A percentile compares a stretch with the other conserved stretches of the same genome.
phyloP scores from a whole-genome alignment of 2,888 invertebrate genomes.

The Macrophya alboannulata region DNA sequence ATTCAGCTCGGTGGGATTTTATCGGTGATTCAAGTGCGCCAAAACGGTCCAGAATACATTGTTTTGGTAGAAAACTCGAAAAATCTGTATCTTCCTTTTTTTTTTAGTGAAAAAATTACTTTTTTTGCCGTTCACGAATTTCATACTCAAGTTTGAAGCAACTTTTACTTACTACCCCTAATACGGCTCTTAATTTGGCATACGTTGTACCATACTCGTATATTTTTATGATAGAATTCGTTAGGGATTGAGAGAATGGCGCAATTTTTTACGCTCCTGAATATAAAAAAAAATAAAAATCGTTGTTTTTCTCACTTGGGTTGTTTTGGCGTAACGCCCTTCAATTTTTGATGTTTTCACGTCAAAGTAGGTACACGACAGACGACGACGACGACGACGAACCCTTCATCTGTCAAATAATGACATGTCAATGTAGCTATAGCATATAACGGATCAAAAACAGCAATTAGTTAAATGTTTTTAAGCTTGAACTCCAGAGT shows the following conservation, averaged over 20 bases:
- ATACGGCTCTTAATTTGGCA: too few species aligned
- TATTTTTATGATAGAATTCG: neutral
- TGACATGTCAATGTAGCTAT: neutral
- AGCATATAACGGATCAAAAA: neutral
- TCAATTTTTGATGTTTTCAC: neutral
- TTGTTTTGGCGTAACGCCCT: neutral
- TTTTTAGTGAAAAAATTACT: too few species aligned
- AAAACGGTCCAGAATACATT: neutral
- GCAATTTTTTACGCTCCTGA: neutral
- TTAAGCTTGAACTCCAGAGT: neutral
- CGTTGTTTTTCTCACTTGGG: neutral
- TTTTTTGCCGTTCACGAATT: too few species aligned
- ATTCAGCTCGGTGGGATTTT: neutral
- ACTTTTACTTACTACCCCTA: too few species aligned
- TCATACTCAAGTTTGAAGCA: too few species aligned
- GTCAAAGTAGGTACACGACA: neutral
- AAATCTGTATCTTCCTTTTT: too few species aligned
- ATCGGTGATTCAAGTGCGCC: neutral
- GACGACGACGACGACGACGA: neutral
- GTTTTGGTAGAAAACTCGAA: neutral
- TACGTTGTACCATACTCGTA: too few species aligned
- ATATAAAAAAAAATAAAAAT: neutral
- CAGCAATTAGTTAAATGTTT: conserved; percentile 3
- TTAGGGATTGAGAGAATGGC: neutral
- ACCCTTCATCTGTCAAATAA: neutral